phyloP scores from a whole-genome alignment of 2,888 invertebrate species.

The Amitus sp. region DNA sequence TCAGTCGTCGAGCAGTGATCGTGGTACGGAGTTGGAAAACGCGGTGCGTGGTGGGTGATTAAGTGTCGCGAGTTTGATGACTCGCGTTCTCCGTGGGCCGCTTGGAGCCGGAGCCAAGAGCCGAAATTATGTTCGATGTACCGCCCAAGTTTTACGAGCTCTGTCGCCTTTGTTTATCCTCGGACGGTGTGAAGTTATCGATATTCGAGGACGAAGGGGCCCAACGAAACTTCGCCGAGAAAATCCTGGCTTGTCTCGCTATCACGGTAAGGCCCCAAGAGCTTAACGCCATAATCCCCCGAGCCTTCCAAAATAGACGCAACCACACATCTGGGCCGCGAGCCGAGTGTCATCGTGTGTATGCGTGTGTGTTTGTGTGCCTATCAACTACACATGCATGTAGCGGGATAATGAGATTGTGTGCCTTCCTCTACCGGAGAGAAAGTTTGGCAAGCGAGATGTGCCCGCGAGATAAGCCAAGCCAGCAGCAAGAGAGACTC shows the following conservation, averaged over 20 bases:
- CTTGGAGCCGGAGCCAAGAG: slow-evolving; percentile 58
- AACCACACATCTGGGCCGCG: slow-evolving; percentile 27
- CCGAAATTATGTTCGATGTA: slow-evolving; percentile 91
- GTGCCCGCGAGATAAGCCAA: slow-evolving; percentile 63
- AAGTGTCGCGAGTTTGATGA: slow-evolving; percentile 48
- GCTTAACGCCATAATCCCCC: not conserved
- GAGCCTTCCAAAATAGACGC: slow-evolving; percentile 24
- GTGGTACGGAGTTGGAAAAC: slow-evolving; percentile 51
- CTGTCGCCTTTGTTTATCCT: slow-evolving; percentile 92
- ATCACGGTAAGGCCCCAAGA: slow-evolving; percentile 54
- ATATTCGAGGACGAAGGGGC: slow-evolving; percentile 81
- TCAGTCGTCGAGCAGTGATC: slow-evolving; percentile 18
- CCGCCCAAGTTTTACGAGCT: slow-evolving; percentile 93
- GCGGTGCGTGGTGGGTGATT: slow-evolving; percentile 25
- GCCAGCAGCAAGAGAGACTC: too few species aligned
- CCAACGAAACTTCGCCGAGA: slow-evolving; percentile 75
- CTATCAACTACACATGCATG: not conserved
- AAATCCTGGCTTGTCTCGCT: slow-evolving; percentile 67
- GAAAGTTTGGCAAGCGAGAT: slow-evolving; percentile 65
- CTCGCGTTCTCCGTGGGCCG: slow-evolving; percentile 56
- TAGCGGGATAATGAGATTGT: slow-evolving; percentile 9
- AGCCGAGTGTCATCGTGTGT: not conserved
- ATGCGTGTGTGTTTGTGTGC: slow-evolving; percentile 9
- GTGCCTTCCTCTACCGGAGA: slow-evolving; percentile 52
- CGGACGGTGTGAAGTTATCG: slow-evolving; percentile 79